Evolutionary conservation across 1,140 invertebrate species (phyloP).

Genomic region (Armadillidium nasatum): DNA sequence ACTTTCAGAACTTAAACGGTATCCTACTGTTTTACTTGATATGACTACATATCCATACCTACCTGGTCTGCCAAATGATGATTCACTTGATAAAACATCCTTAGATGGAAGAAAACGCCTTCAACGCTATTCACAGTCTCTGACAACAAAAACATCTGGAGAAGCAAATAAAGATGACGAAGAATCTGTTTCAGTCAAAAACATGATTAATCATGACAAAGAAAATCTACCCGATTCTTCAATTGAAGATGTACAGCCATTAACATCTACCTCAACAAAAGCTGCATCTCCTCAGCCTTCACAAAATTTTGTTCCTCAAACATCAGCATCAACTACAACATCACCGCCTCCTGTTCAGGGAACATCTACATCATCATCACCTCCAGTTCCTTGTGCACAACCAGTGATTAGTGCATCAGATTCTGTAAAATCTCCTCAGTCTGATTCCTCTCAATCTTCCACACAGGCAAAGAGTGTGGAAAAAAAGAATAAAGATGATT

Average conservation of each 20-base stretch:
- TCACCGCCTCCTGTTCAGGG: neutral
- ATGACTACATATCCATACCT: conserved; percentile 41
- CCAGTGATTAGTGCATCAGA: neutral
- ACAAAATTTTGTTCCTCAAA: neutral
- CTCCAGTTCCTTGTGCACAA: neutral
- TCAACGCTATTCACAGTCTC: conserved; percentile 19
- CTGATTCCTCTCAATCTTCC: conserved; percentile 10
- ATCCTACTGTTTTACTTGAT: conserved; percentile 41
- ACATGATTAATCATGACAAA: neutral
- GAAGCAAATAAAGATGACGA: neutral
- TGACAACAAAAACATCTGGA: neutral
- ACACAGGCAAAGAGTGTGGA: neutral
- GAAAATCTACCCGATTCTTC: neutral
- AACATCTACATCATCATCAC: neutral
- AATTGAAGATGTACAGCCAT: neutral
- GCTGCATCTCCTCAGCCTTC: neutral
- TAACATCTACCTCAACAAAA: neutral
- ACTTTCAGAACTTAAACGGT: conserved; percentile 34
- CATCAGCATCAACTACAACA: neutral
- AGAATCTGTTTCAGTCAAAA: neutral
- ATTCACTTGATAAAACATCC: conserved; percentile 35
- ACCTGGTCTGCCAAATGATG: conserved; percentile 37
- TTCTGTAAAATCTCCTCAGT: neutral
- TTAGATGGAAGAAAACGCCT: conserved; percentile 38
- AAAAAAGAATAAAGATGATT: neutral